These are phyloP conservation scores for Galaxea fascicularis DNA, from an alignment of 92 coral and sea anemone genomes.

Conservation along the genomic window DNA sequence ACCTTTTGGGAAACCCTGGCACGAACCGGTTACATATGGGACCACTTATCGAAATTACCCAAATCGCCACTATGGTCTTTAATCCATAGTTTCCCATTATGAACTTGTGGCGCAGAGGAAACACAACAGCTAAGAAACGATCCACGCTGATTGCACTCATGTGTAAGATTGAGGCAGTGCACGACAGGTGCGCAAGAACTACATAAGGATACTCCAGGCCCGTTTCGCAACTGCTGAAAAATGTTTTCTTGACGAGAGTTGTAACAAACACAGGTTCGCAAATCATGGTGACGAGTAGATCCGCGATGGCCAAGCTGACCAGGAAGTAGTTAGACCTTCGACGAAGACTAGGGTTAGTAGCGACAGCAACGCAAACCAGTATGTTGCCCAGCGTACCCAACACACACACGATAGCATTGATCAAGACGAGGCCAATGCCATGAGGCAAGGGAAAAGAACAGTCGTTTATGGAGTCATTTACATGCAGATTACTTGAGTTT, in stretches of 20 bases:
- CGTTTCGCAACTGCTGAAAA: conserved; percentile 36
- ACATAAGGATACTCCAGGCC: conserved; percentile 31
- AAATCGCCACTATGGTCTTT: conserved; percentile 21
- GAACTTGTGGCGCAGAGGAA: conserved; percentile 38
- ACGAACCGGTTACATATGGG: neutral
- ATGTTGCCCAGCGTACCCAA: conserved; percentile 60
- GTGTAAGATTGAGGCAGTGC: conserved; percentile 45
- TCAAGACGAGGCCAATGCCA: conserved; percentile 19
- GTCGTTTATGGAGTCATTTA: neutral
- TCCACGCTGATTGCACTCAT: conserved; percentile 61
- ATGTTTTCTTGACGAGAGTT: conserved; percentile 14
- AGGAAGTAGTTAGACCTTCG: conserved; percentile 47
- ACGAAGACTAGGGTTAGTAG: conserved; percentile 39
- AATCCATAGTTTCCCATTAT: conserved; percentile 45
- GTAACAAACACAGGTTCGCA: conserved; percentile 43
- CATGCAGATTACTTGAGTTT: no score
- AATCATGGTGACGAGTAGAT: conserved; percentile 53
- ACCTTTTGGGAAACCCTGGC: conserved; percentile 10
- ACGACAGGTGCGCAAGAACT: conserved; percentile 35
- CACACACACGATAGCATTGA: conserved; percentile 38
- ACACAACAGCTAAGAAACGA: conserved; percentile 43
- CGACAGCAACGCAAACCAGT: conserved; percentile 47
- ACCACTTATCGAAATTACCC: conserved; percentile 33
- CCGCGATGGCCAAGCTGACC: conserved; percentile 60
- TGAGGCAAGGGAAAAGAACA: conserved; percentile 15